phyloP scores from a whole-genome alignment of 2,113 vertebrate genomes.

The Terrapene triunguis region DNA sequence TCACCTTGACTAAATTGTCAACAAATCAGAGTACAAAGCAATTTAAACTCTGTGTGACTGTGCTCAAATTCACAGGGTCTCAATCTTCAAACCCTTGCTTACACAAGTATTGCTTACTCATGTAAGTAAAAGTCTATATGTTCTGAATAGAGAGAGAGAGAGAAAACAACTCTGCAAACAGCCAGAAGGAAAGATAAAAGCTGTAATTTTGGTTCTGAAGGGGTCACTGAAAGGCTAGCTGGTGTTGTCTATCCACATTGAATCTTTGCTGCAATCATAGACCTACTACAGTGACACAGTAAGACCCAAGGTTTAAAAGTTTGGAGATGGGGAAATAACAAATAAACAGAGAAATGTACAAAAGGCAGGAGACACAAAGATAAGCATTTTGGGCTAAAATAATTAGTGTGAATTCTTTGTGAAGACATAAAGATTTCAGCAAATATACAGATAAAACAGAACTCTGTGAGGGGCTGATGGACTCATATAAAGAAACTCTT shows the following conservation, averaged over 20 bases:
- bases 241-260: background rate
- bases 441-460: background rate
- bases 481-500: slow-evolving; percentile 20
- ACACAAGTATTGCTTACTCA: background rate
- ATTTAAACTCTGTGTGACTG: background rate
- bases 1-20: slow-evolving; percentile 1
- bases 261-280: slow-evolving; percentile 21
- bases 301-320: background rate
- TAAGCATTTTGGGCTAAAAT: background rate
- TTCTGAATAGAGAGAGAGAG: background rate
- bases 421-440: background rate
- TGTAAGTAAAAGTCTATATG: background rate
- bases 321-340: background rate
- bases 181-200: slow-evolving; percentile 17
- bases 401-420: background rate
- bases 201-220: slow-evolving; percentile 16
- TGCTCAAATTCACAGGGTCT: background rate
- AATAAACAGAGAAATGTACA: slow-evolving; percentile 12
- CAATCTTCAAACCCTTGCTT: background rate
- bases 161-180: background rate
- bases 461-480: background rate
- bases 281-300: background rate
- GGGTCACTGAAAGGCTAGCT: slow-evolving; percentile 1
- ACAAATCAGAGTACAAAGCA: background rate
- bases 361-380: background rate